phyloP scores from a whole-genome alignment of 2,113 vertebrate genomes.

The Gasterosteus nipponicus region DNA sequence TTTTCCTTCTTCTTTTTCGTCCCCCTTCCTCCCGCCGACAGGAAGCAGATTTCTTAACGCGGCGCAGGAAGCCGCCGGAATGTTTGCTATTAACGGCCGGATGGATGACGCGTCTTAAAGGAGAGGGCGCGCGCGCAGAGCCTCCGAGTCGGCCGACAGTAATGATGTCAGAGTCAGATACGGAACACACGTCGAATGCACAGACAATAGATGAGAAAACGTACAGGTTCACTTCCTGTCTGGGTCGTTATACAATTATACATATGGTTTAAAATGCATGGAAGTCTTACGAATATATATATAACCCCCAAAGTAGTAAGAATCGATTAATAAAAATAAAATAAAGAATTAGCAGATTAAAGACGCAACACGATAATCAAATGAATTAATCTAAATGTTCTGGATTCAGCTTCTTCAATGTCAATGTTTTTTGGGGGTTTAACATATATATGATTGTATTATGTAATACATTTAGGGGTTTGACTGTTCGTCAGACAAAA shows the following conservation, averaged over 20 bases:
- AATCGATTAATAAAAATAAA: background rate
- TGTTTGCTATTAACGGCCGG: slow-evolving; percentile 55
- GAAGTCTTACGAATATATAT: background rate
- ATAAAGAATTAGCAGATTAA: background rate
- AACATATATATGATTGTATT: background rate
- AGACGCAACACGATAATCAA: background rate
- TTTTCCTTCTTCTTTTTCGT: no score
- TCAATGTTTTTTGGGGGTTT: background rate
- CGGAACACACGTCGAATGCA: slow-evolving; percentile 22
- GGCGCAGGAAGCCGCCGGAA: slow-evolving; percentile 35
- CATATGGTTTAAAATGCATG: background rate
- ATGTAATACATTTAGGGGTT: background rate
- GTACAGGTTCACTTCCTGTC: background rate
- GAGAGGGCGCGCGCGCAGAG: slow-evolving; percentile 59
- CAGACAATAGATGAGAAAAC: slow-evolving; percentile 21
- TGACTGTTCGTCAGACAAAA: background rate
- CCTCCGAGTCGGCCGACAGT: slow-evolving; percentile 53
- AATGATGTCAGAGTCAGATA: slow-evolving; percentile 68
- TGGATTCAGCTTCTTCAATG: background rate
- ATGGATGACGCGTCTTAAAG: slow-evolving; percentile 78
- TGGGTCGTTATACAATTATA: background rate
- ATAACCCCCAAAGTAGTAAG: background rate
- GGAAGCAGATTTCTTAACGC: slow-evolving; percentile 38
- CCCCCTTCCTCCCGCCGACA: slow-evolving; percentile 12
- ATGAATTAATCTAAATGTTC: background rate